Base-by-base conservation (phyloP, 2,888 invertebrate species). In the Tipula unca region DNA sequence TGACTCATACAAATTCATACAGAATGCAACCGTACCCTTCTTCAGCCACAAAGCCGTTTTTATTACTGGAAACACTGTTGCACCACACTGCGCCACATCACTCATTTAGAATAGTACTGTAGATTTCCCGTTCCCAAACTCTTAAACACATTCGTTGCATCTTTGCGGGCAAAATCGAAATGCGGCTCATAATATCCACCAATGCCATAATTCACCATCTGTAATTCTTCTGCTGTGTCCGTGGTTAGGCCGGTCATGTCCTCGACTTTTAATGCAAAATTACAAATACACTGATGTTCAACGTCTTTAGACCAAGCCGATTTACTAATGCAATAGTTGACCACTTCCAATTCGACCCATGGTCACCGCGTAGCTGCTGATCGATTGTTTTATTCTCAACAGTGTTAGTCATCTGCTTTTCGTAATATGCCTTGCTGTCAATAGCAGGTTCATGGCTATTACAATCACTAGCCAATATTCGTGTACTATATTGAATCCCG, bases 131-230 rank as follows among this genome's bases (percentile, higher is more conserved):
- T 95, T 87, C 95, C 96, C 25, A 95, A 92, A 88, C 94, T 94
- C 88, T 95, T 94, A 91, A 99, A 99, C 0, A 98, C 97, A 89
- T 96, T 94, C 87, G 91, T 93, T 91, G 98, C 98, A 89, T 95
- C 95, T 91, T 94, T 95, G 91, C 96, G 92, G 0, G 96, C 96
- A 89, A 96, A 97, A 90, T 97, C 99, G 91, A 95, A 99, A 91
- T 99, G 99, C 14, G 99, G 99, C 89, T 99, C 99, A 90, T 99
- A 99, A 90, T 99, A 99, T 0, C 99, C 99, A 2, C 99, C 99
- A 87, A 99, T 97, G 29, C 99, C 99, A 91, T 99, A 99, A 92
- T 99, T 99, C 87, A 98, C 99, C 85, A 99, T 97, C 92, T 99
- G 99, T 87, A 99, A 92, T 89, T 99, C 98, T 91, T 99, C 99